phyloP scores from a whole-genome alignment of 2,888 invertebrate species.

The Rutpela maculata region DNA sequence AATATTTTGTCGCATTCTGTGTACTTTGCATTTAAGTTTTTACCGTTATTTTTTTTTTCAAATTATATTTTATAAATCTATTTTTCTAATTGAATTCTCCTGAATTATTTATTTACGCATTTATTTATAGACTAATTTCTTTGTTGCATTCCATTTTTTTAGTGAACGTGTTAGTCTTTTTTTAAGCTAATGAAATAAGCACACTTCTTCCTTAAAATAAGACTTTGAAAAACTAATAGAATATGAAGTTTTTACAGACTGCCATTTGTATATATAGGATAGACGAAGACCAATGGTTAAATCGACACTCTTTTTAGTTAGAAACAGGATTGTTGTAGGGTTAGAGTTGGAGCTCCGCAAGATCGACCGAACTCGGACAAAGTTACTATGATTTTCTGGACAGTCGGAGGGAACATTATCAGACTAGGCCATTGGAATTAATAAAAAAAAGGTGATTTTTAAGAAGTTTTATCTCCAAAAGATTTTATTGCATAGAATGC shows the following conservation, averaged over 20 bases:
- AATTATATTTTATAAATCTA: conserved; percentile 36
- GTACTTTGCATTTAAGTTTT: conserved; percentile 18
- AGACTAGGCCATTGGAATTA: too few species aligned
- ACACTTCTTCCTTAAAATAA: conserved; percentile 60
- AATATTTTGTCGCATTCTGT: not conserved
- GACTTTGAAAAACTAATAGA: conserved; percentile 53
- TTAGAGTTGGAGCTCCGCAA: conserved; percentile 9
- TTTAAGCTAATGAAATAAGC: conserved; percentile 47
- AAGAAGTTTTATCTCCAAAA: too few species aligned
- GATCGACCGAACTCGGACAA: not conserved
- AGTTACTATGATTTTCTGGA: too few species aligned
- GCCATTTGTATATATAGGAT: conserved; percentile 69
- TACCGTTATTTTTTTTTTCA: not conserved
- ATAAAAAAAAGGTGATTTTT: too few species aligned
- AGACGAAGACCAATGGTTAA: conserved; percentile 53
- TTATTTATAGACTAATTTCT: conserved; percentile 39
- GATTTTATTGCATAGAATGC: too few species aligned
- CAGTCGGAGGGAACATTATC: too few species aligned
- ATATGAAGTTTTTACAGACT: conserved; percentile 61
- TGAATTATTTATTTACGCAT: conserved; percentile 32
- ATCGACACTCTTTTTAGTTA: conserved; percentile 33
- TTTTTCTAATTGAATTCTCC: conserved; percentile 22
- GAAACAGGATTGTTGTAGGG: conserved; percentile 20
- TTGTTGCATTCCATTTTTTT: conserved; percentile 39
- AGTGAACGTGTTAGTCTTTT: conserved; percentile 8